A percentile compares a stretch with the other conserved stretches of the same genome.
phyloP scores from a whole-genome alignment of 2,797 vertebrate species.

The Echiichthys vipera region DNA sequence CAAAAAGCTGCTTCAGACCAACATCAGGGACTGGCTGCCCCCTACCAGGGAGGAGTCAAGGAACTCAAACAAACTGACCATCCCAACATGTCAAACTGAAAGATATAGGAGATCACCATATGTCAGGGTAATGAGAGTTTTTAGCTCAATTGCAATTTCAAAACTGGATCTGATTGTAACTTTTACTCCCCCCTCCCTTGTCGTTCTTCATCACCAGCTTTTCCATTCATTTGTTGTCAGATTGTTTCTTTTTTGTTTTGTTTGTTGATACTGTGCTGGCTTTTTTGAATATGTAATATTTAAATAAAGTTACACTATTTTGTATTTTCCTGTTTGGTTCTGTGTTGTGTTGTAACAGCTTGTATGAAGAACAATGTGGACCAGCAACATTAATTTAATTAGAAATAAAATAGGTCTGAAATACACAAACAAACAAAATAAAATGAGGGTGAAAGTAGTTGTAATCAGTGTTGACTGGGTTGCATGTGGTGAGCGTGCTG shows the following conservation, averaged over 20 bases:
- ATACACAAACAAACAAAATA: conserved; percentile 5
- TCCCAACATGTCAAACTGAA: too few species aligned
- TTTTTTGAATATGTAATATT: neutral
- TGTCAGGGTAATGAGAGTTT: too few species aligned
- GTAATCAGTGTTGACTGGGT: conserved; percentile 20
- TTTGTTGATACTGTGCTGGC: neutral
- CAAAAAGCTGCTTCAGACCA: too few species aligned
- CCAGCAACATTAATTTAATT: neutral
- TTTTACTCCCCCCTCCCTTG: too few species aligned
- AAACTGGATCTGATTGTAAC: too few species aligned
- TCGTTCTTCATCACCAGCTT: too few species aligned
- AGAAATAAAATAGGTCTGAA: neutral
- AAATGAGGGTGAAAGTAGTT: neutral
- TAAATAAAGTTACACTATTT: neutral
- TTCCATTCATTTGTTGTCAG: neutral
- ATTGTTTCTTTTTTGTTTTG: neutral
- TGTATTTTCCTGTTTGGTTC: neutral
- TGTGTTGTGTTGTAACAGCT: neutral
- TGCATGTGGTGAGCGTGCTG: neutral
- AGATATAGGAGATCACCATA: too few species aligned
- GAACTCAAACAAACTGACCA: too few species aligned
- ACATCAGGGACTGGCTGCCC: too few species aligned
- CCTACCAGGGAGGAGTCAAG: too few species aligned
- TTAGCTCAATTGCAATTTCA: too few species aligned
- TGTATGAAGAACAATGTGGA: neutral